Percentiles rank a stretch among this genome's conserved stretches.
Evolutionary conservation across 2,113 vertebrate genomes (phyloP).

Genomic region (Rhineura floridana): DNA sequence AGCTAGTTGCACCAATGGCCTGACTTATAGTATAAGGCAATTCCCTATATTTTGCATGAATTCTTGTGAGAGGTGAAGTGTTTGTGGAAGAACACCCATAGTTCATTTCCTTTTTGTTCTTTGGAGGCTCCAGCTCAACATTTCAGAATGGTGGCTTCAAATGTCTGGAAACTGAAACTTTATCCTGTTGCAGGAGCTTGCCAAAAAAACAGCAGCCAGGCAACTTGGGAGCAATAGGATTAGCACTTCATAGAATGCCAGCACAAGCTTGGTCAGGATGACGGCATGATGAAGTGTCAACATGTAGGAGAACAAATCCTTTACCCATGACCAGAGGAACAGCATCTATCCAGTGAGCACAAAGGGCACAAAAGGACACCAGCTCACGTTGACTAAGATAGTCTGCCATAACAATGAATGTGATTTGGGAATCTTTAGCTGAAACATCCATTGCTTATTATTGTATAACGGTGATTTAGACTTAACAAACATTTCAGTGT

Average conservation of each 20-base stretch:
- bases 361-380: neutral
- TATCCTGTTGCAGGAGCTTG: slow-evolving; percentile 13
- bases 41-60: too few relatives aligned
- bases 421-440: neutral
- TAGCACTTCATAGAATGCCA: neutral
- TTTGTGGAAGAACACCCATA: neutral
- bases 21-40: too few relatives aligned
- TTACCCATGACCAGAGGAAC: neutral
- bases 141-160: neutral
- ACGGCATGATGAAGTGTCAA: neutral
- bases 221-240: slow-evolving; percentile 19
- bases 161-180: neutral
- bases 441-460: neutral
- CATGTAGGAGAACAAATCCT: neutral
- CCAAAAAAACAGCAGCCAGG: slow-evolving; percentile 47
- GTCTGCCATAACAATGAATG: too few relatives aligned
- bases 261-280: neutral
- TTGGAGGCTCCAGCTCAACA: neutral
- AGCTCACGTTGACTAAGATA: neutral
- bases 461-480: neutral
- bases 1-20: too few relatives aligned
- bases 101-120: neutral
- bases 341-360: neutral
- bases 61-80: neutral
- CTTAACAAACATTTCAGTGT: neutral